phyloP scores from a whole-genome alignment of 2,113 vertebrate species.

The Zeus faber region DNA sequence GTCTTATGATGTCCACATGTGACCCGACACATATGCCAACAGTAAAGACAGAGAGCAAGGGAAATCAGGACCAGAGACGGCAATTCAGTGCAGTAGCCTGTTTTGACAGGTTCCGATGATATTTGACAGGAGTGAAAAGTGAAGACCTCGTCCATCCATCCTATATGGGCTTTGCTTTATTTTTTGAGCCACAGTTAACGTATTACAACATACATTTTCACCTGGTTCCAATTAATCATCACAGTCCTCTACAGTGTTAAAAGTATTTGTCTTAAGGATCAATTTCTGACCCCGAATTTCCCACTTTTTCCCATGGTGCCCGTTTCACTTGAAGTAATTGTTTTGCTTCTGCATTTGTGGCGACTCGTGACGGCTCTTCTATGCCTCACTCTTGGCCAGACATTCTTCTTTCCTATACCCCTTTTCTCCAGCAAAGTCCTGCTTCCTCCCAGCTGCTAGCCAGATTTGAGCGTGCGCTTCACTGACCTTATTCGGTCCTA shows the following conservation, averaged over 20 bases:
- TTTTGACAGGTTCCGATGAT: no score
- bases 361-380: neutral
- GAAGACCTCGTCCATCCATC: no score
- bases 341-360: conserved; percentile 13
- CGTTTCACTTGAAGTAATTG: neutral
- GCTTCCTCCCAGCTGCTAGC: conserved; percentile 37
- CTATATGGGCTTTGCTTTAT: neutral
- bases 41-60: no score
- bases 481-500: conserved; percentile 2
- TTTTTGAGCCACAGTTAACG: neutral
- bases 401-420: neutral
- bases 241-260: neutral
- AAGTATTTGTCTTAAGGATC: neutral
- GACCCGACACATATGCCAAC: conserved; percentile 7
- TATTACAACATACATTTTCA: conserved; percentile 1
- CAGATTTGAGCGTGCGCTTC: conserved; percentile 6
- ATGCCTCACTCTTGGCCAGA: conserved; percentile 15
- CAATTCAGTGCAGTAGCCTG: no score
- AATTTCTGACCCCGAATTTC: conserved; percentile 3
- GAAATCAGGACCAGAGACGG: no score
- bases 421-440: neutral
- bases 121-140: no score
- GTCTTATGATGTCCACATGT: neutral
- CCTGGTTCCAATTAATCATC: neutral
- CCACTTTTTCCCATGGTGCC: neutral